Percentiles rank a stretch among this genome's conserved stretches.
These are phyloP conservation scores for Oncopeltus fasciatus DNA, from an alignment of 1,140 invertebrate species.

Conservation along the genomic window DNA sequence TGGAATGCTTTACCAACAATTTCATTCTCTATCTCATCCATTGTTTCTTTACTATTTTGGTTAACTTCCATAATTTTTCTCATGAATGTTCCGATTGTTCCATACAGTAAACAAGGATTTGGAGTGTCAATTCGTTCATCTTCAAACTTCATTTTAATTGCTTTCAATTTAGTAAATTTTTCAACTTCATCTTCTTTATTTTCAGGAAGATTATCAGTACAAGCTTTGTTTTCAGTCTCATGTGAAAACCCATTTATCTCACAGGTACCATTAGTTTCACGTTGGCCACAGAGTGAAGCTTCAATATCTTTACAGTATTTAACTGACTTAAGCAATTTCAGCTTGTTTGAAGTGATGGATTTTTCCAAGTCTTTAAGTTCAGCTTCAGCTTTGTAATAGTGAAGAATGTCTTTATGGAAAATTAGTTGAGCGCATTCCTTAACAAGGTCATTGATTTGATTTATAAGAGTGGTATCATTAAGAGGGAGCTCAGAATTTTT, in stretches of 20 bases:
- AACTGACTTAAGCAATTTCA: constrained; percentile 7
- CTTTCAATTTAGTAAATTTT: not conserved
- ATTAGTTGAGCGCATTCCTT: not conserved
- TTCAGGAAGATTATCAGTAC: not conserved
- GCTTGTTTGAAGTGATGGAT: constrained; percentile 1
- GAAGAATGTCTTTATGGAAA: constrained; percentile 7
- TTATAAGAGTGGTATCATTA: not conserved
- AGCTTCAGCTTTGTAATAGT: constrained; percentile 10
- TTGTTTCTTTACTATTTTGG: not conserved
- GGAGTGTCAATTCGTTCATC: not conserved
- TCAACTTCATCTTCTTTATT: not conserved
- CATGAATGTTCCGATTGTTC: not conserved
- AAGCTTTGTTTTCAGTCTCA: not conserved
- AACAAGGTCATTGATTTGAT: not conserved
- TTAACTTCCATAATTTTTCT: not conserved
- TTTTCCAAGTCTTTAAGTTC: constrained; percentile 13
- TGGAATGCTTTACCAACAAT: not conserved
- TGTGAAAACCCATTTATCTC: not conserved
- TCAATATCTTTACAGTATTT: constrained; percentile 15
- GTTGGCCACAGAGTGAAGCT: constrained; percentile 3
- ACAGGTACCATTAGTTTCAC: not conserved
- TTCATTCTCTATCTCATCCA: not conserved
- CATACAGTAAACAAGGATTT: not conserved
- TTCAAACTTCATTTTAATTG: not conserved
- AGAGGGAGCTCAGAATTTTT: not conserved